Base-by-base conservation (phyloP, 2,888 invertebrate genomes). In the Tromatobia lineatoria region DNA sequence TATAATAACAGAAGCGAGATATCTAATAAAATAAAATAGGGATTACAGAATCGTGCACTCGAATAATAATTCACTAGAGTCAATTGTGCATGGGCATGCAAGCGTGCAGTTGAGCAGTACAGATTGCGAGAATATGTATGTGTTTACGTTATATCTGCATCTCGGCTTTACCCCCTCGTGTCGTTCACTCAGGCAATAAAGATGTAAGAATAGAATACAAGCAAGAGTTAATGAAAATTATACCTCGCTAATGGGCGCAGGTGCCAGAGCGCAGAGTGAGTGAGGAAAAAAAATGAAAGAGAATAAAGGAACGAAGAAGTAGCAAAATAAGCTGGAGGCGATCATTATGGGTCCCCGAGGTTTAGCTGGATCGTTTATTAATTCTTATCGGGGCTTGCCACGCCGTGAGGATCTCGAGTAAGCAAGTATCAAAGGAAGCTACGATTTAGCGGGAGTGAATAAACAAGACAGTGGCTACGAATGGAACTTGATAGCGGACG, bases 181-280 rank as follows among this genome's bases (percentile, higher is more conserved):
- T 70, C 47, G 61, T 38, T 79, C 79, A 29, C 54, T 61, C 45
- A 47, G 10, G 57, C 66, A 79, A 79, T 80, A 76, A 77, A 80
- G 52, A 80, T 69, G 66, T 80, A 70, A 54, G 45, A 75, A 75
- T 75, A 75, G 18, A 76, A 57, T 76, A 73, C 76, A 54, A 74
- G 74, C 29, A 57, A 34, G 73, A 74, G 64, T 70, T 84, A 70
- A 80, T 81, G 77, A 80, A 77, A 82, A 84, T 86, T 77, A 70
- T 78, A 84, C 45, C 70, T 47, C 54, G 77, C 76, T 86, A 77
- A 83, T 83, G 79, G 70, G 77, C 73, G 73, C 78, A 79, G 83
- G 76, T 86, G 77, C 45, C 47, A 29, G 71, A 76, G 59, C 47
- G 57, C 66, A 10, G 50, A 42, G 59, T 38, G 77, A 77, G 54